These are phyloP conservation scores for Formica selysi DNA, from an alignment of 1,140 invertebrate species.

Conservation along the genomic window DNA sequence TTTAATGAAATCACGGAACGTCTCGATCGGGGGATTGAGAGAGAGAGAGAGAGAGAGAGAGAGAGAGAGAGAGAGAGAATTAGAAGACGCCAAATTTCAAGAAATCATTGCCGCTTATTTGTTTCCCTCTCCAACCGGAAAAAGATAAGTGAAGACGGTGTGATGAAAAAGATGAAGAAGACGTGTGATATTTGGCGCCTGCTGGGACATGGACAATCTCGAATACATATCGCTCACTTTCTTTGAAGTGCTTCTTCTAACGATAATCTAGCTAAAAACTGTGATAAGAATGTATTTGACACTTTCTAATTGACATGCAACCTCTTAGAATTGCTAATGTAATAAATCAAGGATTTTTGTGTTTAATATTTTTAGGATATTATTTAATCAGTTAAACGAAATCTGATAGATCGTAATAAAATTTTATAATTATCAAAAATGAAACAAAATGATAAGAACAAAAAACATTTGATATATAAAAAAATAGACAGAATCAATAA, in stretches of 20 bases:
- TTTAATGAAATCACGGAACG: slow-evolving; percentile 57
- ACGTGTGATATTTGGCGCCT: slow-evolving; percentile 1
- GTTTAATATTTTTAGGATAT: background rate
- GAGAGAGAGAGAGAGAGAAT: too few species aligned
- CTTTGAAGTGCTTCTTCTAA: slow-evolving; percentile 4
- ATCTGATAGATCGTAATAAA: background rate
- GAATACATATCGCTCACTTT: slow-evolving; percentile 16
- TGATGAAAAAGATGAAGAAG: too few species aligned
- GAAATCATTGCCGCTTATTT: background rate
- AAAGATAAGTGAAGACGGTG: background rate
- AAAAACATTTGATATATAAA: background rate
- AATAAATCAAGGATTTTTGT: slow-evolving; percentile 29
- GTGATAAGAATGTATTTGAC: slow-evolving; percentile 37
- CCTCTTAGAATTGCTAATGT: background rate
- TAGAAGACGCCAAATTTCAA: slow-evolving; percentile 31
- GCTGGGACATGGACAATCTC: background rate
- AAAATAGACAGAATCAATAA: slow-evolving; percentile 1
- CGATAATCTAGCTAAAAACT: slow-evolving; percentile 10
- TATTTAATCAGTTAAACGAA: background rate
- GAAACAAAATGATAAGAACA: background rate
- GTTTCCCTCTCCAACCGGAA: background rate
- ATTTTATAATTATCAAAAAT: background rate
- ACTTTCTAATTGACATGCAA: slow-evolving; percentile 32
- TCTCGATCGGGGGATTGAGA: slow-evolving; percentile 23
- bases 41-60: background rate